phyloP scores from a whole-genome alignment of 2,113 vertebrate genomes.

The Lontra canadensis region DNA sequence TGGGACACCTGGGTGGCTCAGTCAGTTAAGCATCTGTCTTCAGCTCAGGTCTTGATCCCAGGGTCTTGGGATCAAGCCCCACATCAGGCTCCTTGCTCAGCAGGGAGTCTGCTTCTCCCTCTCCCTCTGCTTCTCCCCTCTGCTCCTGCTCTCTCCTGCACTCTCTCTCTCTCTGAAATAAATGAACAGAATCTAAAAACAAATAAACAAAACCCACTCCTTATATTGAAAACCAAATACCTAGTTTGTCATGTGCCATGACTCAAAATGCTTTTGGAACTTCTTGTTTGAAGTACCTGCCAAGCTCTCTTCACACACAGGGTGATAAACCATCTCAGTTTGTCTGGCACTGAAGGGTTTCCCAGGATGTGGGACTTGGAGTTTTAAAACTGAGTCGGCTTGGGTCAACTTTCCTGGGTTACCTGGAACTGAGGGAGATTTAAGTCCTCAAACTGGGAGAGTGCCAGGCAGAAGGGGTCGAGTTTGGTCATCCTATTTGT shows the following conservation, averaged over 20 bases:
- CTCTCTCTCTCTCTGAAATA: neutral
- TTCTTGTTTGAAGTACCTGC: neutral
- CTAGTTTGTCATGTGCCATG: neutral
- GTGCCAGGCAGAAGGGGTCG: neutral
- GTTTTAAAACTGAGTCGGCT: neutral
- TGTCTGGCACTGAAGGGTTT: neutral
- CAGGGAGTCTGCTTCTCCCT: neutral
- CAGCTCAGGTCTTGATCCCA: too few species aligned
- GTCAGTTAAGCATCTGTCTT: too few species aligned
- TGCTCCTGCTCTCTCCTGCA: too few species aligned
- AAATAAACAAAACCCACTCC: neutral
- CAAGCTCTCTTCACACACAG: neutral
- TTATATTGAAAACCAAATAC: neutral
- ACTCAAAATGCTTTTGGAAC: neutral
- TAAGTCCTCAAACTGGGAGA: neutral
- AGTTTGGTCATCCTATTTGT: neutral
- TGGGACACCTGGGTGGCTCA: neutral
- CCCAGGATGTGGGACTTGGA: neutral
- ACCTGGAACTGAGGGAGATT: neutral
- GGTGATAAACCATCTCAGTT: neutral
- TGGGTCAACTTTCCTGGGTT: neutral
- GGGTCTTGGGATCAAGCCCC: too few species aligned
- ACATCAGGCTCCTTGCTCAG: too few species aligned
- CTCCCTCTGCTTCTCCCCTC: neutral
- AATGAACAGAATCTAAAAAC: neutral